Base-by-base conservation (phyloP, 1,140 invertebrate species). In the Hycleus phaleratus region DNA sequence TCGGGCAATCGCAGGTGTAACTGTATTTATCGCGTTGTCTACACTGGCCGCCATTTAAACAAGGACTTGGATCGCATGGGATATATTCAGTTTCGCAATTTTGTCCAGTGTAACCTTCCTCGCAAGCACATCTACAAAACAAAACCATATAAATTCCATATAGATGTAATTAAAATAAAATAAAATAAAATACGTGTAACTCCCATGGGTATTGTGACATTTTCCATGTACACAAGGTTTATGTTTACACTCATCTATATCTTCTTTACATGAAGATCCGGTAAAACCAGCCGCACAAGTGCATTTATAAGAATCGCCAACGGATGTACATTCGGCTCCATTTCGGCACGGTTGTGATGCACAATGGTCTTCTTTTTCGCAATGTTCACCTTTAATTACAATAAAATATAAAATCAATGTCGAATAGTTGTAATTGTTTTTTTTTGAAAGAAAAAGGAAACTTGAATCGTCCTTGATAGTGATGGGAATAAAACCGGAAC, bases 81-180 rank as follows among this genome's bases (percentile, higher is more conserved):
- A 93, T 85, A 72, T 94, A 95, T 62, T 88, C 85, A 69, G 80
- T 89, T 73, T 95, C 91, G 77, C 93, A 95, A 75, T 94, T 87
- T 69, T 88, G 82, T 9, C 92, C 93, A 2, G 91, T 94, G 72
- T 88, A 95, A 60, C 92, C 92, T 61, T 84, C 84, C 61, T 88
- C 80, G 75, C 93, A 96, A 63, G 89, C 84, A 74, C 93, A 96
- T 75, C 88, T 91, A 77, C 42, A 81, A 81, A 61, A 68, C 71
- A 75, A 64, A 67, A 42, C 26, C 11, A 45, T 32, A 32, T 32
- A 32, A 32, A 5, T 32, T 32, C 18, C 18, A 18, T 18, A 18
- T 1, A 18, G 18, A 18, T 18, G 2, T 11, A 26, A 54, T 44
- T 26, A 38, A 49, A 32, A 25, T 3, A 32, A 49, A 25, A 3